Conservation (phyloP, 2,113 vertebrate genomes). For the Heptranchias perlo region DNA sequence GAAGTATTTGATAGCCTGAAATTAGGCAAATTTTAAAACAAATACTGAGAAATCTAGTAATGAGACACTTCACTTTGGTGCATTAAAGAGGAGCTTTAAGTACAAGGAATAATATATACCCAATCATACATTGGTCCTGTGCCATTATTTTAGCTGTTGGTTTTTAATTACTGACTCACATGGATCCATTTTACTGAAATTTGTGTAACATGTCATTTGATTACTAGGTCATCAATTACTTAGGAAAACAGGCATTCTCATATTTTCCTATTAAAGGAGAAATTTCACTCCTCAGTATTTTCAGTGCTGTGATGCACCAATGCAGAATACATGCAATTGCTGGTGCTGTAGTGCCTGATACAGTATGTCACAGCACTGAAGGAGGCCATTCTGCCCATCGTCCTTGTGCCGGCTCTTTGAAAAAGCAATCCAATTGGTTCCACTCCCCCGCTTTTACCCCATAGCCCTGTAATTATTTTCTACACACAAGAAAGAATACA, state of each 20-base stretch:
- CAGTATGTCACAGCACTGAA: too few species aligned
- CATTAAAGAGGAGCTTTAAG: not conserved
- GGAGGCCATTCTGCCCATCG: too few species aligned
- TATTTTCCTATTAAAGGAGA: not conserved
- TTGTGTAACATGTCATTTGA: not conserved
- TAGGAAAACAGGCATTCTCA: not conserved
- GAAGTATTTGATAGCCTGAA: not conserved
- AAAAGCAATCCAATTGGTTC: too few species aligned
- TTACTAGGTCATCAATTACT: not conserved
- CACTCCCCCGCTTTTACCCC: too few species aligned
- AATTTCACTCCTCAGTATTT: not conserved
- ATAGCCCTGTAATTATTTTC: too few species aligned
- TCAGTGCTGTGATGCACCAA: not conserved
- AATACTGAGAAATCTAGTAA: not conserved
- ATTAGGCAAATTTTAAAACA: not conserved
- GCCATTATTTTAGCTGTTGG: not conserved
- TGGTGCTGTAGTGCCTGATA: not conserved
- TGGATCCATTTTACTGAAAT: not conserved
- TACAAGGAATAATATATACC: not conserved
- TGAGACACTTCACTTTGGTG: not conserved
- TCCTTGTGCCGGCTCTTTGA: too few species aligned
- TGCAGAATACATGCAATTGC: not conserved
- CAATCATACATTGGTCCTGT: not conserved
- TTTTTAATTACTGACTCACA: not conserved
- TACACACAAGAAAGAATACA: too few species aligned